Percentiles rank a stretch among this genome's conserved stretches.
phyloP scores from a whole-genome alignment of 2,888 invertebrate species.

The Metellina segmentata region DNA sequence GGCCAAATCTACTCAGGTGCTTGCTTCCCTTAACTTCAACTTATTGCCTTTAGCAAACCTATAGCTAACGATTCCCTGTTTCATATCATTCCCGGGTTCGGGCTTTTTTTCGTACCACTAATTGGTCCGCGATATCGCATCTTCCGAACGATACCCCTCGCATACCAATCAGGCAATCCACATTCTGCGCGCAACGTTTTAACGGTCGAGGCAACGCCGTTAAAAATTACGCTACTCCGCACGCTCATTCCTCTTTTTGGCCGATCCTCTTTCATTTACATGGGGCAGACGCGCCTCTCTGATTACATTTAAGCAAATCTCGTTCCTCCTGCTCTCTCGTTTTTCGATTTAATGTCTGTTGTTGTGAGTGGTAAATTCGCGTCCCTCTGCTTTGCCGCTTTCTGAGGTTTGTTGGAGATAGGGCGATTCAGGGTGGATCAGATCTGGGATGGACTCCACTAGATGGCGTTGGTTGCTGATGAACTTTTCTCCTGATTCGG shows the following conservation, averaged over 20 bases:
- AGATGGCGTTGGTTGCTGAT: constrained; percentile 51
- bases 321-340: background rate
- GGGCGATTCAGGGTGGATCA: background rate
- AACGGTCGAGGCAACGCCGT: constrained; percentile 37
- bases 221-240: constrained; percentile 9
- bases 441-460: constrained; percentile 22
- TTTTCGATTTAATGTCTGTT: constrained; percentile 23
- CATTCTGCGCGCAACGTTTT: constrained; percentile 33
- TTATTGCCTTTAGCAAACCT: constrained; percentile 1
- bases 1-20: background rate
- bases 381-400: constrained; percentile 2
- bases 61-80: constrained; percentile 12
- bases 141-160: background rate
- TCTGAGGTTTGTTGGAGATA: background rate
- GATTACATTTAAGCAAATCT: constrained; percentile 46
- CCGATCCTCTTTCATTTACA: constrained; percentile 58
- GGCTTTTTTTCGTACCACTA: constrained; percentile 31
- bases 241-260: constrained; percentile 1
- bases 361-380: background rate
- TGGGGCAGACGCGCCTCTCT: constrained; percentile 30
- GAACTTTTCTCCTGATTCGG: background rate
- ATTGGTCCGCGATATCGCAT: constrained; percentile 29
- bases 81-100: constrained; percentile 37
- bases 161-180: constrained; percentile 52
- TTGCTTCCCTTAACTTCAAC: background rate